Percentiles rank a stretch among this genome's conserved stretches.
phyloP scores from a whole-genome alignment of 2,888 invertebrate species.

The Nesidiocoris tenuis region DNA sequence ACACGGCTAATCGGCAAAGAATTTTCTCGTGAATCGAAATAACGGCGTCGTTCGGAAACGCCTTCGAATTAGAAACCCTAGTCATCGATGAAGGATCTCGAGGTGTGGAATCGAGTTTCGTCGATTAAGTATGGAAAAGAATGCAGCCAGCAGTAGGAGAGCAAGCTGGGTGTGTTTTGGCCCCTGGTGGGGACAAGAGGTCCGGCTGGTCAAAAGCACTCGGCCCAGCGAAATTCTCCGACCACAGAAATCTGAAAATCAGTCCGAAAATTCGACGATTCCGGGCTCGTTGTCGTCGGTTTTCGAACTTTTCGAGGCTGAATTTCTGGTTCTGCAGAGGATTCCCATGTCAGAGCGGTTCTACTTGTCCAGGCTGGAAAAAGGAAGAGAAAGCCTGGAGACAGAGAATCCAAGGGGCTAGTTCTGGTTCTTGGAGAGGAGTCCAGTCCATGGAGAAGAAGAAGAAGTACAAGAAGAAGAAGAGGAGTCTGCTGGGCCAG shows the following conservation, averaged over 20 bases:
- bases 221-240: background rate
- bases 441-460: background rate
- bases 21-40: too few relatives aligned
- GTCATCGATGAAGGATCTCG: background rate
- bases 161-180: slow-evolving; percentile 25
- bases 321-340: background rate
- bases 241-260: background rate
- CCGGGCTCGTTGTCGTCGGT: background rate
- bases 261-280: background rate
- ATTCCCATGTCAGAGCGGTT: background rate
- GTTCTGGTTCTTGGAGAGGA: background rate
- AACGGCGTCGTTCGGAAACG: too few relatives aligned
- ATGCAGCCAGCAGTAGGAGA: slow-evolving; percentile 13
- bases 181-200: slow-evolving; percentile 21
- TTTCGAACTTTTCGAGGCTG: background rate
- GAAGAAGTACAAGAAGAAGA: too few relatives aligned
- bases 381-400: slow-evolving; percentile 36
- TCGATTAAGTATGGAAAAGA: slow-evolving; percentile 32
- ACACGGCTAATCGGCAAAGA: too few relatives aligned
- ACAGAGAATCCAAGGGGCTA: slow-evolving; percentile 12
- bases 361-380: slow-evolving; percentile 8
- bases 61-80: too few relatives aligned
- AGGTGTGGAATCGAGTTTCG: slow-evolving; percentile 33
- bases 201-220: slow-evolving; percentile 23
- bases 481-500: background rate